Evolutionary conservation across 2,888 invertebrate genomes (phyloP), one percentile per base, ranked within the genome.

Genomic region (Ophion obscuratus): DNA sequence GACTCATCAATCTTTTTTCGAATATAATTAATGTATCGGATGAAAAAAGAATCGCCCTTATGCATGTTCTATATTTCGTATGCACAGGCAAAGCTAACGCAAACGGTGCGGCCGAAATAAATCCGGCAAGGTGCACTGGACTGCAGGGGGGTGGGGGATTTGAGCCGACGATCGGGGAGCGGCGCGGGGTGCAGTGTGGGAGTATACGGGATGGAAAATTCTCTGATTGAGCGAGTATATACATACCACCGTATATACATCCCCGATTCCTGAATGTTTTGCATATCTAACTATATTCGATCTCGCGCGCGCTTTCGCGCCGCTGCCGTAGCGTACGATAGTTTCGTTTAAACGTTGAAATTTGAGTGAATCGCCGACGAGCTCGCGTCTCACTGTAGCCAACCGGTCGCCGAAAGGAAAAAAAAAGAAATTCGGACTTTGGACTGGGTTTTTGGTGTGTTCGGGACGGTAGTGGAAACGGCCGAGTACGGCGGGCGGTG

Each of bases 241-340:
- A 68, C 44, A 10, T 2, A 44, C 44, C 44, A 44, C 44, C 44
- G 44, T 11, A n/a, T n/a, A n/a, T n/a, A n/a, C n/a, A n/a, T 88
- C 86, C 85, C 89, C 86, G 89, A 88, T 85, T 90, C 89, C 89
- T 70, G n/a, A 84, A 89, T 90, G 90, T 89, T 92, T 91, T 91
- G 92, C 92, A 92, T 92, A 91, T 89, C 91, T 92, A 92, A 92
- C 91, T 91, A 92, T 88, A 44, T 44, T 67, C 74, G 74, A 73
- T 79, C 70, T 74, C 11, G 73, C 44, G 57, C 47, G 67, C 27
- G 27, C 61, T 78, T 68, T 70, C 62, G 59, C 75, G 44, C 44
- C 44, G 44, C 11, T 44, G 9, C 44, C 11, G 44, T 44, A 2
- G 10, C 11, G 9, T 11, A 9, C 44, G 44, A 44, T 44, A 11